phyloP scores from a whole-genome alignment of 2,888 invertebrate species.

The Thymelicus sylvestris region DNA sequence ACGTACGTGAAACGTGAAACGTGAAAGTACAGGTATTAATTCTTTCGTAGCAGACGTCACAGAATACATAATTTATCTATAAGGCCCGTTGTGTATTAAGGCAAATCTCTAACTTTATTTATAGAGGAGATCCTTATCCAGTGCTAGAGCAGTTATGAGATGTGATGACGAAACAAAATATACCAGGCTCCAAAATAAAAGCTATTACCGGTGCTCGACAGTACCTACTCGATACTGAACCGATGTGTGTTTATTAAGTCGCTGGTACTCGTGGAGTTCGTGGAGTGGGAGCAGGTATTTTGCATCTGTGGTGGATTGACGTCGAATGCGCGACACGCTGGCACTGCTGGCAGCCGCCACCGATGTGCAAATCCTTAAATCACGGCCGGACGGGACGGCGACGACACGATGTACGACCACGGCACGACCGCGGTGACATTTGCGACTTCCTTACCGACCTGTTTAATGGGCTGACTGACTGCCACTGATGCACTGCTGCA shows the following conservation, averaged over 20 bases:
- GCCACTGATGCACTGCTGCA: neutral
- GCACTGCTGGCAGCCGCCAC: slow-evolving; percentile 29
- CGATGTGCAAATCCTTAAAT: slow-evolving; percentile 24
- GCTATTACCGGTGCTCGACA: no score
- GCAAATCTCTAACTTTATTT: no score
- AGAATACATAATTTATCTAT: no score
- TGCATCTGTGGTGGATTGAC: slow-evolving; percentile 30
- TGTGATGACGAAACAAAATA: no score
- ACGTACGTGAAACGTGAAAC: no score
- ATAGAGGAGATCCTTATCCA: no score
- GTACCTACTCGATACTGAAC: neutral
- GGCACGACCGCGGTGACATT: slow-evolving; percentile 9
- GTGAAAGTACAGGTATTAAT: no score
- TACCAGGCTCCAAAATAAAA: no score
- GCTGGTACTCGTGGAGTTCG: slow-evolving; percentile 5
- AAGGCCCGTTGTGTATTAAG: no score
- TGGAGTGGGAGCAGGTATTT: slow-evolving; percentile 11
- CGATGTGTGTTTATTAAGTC: slow-evolving; percentile 25
- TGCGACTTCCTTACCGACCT: slow-evolving; percentile 9
- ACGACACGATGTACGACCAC: slow-evolving; percentile 19
- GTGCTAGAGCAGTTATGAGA: no score
- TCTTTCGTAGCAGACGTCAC: no score
- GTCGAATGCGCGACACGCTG: slow-evolving; percentile 39
- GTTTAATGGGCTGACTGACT: neutral
- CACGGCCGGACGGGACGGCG: slow-evolving; percentile 15